These are phyloP conservation scores for Callipepla californica DNA, from an alignment of 2,113 vertebrate species.

Conservation along the genomic window DNA sequence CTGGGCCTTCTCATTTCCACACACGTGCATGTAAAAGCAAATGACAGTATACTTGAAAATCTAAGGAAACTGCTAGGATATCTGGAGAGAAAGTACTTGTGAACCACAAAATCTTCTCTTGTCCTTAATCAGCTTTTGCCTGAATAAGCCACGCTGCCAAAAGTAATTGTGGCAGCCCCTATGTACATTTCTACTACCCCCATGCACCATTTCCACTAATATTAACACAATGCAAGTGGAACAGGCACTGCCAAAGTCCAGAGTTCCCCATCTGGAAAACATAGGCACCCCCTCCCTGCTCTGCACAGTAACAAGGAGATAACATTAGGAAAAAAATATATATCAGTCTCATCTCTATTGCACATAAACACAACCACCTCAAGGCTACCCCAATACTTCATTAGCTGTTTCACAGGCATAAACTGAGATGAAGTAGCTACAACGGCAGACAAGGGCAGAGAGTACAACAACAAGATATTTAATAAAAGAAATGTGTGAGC, in stretches of 20 bases:
- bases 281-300: neutral
- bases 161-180: neutral
- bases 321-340: neutral
- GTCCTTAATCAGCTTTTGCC: neutral
- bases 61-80: neutral
- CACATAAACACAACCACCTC: neutral
- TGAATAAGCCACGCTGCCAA: neutral
- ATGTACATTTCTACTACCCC: neutral
- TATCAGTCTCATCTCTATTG: neutral
- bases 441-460: neutral
- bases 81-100: neutral
- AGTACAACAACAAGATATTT: neutral
- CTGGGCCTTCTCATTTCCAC: neutral
- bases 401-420: neutral
- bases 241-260: neutral
- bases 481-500: neutral
- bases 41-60: neutral
- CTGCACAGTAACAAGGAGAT: neutral
- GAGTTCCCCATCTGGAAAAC: neutral
- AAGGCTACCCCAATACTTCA: neutral
- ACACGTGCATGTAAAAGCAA: accelerated
- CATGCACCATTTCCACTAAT: neutral
- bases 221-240: accelerated
- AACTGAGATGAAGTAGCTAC: neutral
- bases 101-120: neutral